A percentile compares a stretch with the other conserved stretches of the same genome.
Conservation (phyloP, 2,797 vertebrate genomes). For the Dendrocincla tyrannina region DNA sequence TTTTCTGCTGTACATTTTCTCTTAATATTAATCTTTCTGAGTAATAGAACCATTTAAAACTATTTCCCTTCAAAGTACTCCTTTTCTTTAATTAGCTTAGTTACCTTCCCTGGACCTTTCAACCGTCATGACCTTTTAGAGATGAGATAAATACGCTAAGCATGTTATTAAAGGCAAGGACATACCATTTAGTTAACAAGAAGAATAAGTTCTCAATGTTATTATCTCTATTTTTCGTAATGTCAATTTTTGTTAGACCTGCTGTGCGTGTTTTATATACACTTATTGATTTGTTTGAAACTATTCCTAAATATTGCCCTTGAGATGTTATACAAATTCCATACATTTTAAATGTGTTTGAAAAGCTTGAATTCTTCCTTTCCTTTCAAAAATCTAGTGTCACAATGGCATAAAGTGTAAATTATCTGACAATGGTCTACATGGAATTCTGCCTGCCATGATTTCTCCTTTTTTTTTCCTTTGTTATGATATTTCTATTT, state of each 20-base stretch:
- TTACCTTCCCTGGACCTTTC: neutral
- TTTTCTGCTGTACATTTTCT: neutral
- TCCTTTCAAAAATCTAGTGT: slow-evolving; percentile 22
- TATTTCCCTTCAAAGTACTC: neutral
- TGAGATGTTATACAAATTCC: neutral
- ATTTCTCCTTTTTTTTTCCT: neutral
- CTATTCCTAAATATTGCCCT: slow-evolving; percentile 14
- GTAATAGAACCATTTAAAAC: neutral
- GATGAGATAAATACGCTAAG: slow-evolving; percentile 14
- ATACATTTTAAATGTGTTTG: neutral
- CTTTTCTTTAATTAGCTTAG: slow-evolving; percentile 12
- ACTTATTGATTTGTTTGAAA: slow-evolving; percentile 8
- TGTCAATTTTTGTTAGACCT: neutral
- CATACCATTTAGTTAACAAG: neutral
- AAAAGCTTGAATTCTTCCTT: slow-evolving; percentile 17
- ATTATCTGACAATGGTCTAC: neutral
- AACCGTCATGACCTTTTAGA: neutral
- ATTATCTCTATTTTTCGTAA: neutral
- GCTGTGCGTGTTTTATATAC: neutral
- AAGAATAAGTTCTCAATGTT: neutral
- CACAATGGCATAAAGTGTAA: slow-evolving; percentile 11
- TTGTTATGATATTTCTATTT: neutral
- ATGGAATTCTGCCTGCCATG: slow-evolving; percentile 1
- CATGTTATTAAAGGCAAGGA: slow-evolving; percentile 16
- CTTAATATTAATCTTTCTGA: neutral